Conservation (phyloP, 2,888 invertebrate genomes). For the Dermolepida albohirtum region DNA sequence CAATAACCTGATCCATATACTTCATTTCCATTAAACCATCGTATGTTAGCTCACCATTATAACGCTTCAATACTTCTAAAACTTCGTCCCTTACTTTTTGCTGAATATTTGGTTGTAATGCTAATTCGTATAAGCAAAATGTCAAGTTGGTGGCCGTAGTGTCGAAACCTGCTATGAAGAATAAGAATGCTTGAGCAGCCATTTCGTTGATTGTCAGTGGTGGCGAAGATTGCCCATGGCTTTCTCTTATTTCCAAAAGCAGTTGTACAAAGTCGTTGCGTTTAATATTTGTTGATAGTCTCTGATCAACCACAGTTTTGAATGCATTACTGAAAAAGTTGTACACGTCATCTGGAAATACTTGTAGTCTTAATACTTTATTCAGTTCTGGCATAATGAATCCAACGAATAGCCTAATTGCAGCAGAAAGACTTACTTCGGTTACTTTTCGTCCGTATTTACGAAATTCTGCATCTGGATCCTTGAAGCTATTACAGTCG, state of each 20-base stretch:
- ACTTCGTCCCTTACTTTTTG: slow-evolving; percentile 63
- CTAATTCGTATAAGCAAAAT: slow-evolving; percentile 61
- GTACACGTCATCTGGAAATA: slow-evolving; percentile 49
- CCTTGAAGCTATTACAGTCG: slow-evolving; percentile 25
- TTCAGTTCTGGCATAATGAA: slow-evolving; percentile 48
- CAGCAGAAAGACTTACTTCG: not conserved
- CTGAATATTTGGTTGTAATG: slow-evolving; percentile 62
- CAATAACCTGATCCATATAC: slow-evolving; percentile 64
- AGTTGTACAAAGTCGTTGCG: slow-evolving; percentile 60
- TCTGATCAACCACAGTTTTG: slow-evolving; percentile 51
- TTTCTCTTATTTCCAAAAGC: slow-evolving; percentile 52
- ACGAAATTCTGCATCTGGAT: slow-evolving; percentile 27
- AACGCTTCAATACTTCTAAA: slow-evolving; percentile 51
- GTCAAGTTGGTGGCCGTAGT: slow-evolving; percentile 63
- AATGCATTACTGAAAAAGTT: slow-evolving; percentile 56
- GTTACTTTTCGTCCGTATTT: slow-evolving; percentile 25
- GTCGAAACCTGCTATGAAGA: slow-evolving; percentile 65
- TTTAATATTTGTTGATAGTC: slow-evolving; percentile 47
- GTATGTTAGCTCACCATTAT: slow-evolving; percentile 60
- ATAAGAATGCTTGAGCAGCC: slow-evolving; percentile 59
- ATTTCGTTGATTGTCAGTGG: slow-evolving; percentile 43
- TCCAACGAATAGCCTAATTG: slow-evolving; percentile 38
- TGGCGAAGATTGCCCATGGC: slow-evolving; percentile 1
- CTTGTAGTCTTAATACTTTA: slow-evolving; percentile 42
- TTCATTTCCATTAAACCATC: slow-evolving; percentile 64